These are phyloP conservation scores for Thalassophryne amazonica DNA, from an alignment of 2,797 vertebrate genomes.

Conservation along the genomic window DNA sequence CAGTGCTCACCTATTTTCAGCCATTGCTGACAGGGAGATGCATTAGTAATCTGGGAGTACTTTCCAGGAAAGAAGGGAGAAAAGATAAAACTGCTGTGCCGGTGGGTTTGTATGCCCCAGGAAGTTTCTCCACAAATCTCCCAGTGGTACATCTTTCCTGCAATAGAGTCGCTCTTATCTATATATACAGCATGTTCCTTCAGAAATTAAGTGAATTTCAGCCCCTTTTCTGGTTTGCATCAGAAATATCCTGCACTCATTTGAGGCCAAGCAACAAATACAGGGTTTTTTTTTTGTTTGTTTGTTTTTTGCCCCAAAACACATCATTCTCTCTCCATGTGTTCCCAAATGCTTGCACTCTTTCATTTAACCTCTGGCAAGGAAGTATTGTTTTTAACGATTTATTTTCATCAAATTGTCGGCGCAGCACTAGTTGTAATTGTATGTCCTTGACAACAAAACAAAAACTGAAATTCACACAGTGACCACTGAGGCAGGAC, in stretches of 20 bases:
- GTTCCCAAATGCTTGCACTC: no score
- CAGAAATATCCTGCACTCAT: conserved; percentile 28
- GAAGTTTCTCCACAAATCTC: conserved; percentile 53
- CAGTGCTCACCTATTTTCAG: conserved; percentile 74
- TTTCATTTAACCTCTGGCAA: no score
- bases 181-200: conserved; percentile 16
- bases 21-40: conserved; percentile 70
- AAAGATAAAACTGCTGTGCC: conserved; percentile 67
- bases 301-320: conserved; percentile 1
- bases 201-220: conserved; percentile 38
- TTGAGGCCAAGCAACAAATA: conserved; percentile 14
- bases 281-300: no score
- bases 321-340: no score
- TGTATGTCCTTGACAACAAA: no score
- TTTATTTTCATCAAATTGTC: no score
- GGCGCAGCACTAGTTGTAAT: no score
- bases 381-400: no score
- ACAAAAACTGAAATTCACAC: no score
- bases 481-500: no score
- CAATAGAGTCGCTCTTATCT: conserved; percentile 52
- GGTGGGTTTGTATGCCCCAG: conserved; percentile 55
- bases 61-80: conserved; percentile 56
- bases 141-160: conserved; percentile 35
- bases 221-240: conserved; percentile 21
- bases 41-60: conserved; percentile 69